phyloP scores from a whole-genome alignment of 2,113 vertebrate genomes.

The Porphyrio hochstetteri region DNA sequence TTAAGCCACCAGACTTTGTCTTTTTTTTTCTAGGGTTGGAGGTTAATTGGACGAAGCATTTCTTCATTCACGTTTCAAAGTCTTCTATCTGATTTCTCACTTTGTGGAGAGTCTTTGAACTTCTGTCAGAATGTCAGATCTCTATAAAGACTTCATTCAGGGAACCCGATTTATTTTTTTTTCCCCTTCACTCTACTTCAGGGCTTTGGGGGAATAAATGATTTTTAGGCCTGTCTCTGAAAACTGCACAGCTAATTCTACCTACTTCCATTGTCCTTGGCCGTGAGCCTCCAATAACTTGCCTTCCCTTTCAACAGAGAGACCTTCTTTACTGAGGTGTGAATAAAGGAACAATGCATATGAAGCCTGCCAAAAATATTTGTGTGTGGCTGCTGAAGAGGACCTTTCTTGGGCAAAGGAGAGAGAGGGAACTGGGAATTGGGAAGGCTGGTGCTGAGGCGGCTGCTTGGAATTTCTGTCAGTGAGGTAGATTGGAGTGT shows the following conservation, averaged over 20 bases:
- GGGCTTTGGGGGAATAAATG: neutral
- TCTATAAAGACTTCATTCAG: neutral
- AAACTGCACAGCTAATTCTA: neutral
- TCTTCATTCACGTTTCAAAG: constrained; percentile 31
- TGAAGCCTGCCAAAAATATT: neutral
- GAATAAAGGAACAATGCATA: fast-evolving
- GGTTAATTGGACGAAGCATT: constrained; percentile 31
- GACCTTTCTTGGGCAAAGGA: neutral
- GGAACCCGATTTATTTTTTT: neutral
- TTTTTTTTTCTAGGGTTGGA: neutral
- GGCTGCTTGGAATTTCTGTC: neutral
- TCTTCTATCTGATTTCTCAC: constrained; percentile 22
- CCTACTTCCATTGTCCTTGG: neutral
- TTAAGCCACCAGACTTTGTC: neutral
- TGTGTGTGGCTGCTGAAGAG: neutral
- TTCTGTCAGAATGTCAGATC: neutral
- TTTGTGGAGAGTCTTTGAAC: constrained; percentile 18
- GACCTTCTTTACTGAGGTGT: neutral
- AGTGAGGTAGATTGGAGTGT: neutral
- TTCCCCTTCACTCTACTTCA: neutral
- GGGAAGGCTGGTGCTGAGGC: neutral
- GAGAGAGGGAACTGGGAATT: neutral
- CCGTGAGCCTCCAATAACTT: neutral
- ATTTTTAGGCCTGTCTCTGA: neutral
- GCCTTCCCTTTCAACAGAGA: neutral